Percentiles rank a stretch among this genome's conserved stretches.
Evolutionary conservation across 2,888 invertebrate species (phyloP).

Genomic region (Strigamia maritima): DNA sequence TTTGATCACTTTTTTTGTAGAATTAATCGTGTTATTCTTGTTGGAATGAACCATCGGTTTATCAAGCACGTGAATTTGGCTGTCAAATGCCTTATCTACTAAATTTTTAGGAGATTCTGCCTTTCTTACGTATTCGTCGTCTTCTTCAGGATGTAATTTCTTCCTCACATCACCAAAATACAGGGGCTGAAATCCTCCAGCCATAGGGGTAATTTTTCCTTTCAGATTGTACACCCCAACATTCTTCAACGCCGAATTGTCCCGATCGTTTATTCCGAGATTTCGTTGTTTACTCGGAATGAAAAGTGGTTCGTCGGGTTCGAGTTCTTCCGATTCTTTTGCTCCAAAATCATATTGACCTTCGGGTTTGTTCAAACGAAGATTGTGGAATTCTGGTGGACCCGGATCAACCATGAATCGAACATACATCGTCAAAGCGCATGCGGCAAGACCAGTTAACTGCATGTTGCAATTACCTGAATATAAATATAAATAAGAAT

Average conservation of each 20-base stretch:
- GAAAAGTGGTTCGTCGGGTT: constrained; percentile 11
- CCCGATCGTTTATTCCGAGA: neutral
- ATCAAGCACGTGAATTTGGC: neutral
- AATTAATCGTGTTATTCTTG: neutral
- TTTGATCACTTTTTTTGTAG: neutral
- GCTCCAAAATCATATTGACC: constrained; percentile 20
- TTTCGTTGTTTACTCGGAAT: neutral
- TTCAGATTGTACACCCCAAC: no score
- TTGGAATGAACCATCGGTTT: neutral
- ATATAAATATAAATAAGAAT: neutral
- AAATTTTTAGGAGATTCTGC: constrained; percentile 39
- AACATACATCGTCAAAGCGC: constrained; percentile 41
- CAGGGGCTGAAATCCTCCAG: constrained; percentile 20
- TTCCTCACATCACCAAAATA: constrained; percentile 34
- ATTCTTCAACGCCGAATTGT: no score
- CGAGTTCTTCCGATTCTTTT: neutral
- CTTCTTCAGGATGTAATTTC: constrained; percentile 37
- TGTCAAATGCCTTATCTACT: constrained; percentile 38
- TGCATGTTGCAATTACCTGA: constrained; percentile 37
- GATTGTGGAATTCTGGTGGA: constrained; percentile 40
- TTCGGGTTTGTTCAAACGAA: constrained; percentile 37
- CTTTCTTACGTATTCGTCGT: constrained; percentile 38
- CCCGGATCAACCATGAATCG: constrained; percentile 42
- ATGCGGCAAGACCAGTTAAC: constrained; percentile 40
- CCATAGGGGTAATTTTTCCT: no score